phyloP scores from a whole-genome alignment of 2,797 vertebrate species.

The Poeciliopsis turneri region DNA sequence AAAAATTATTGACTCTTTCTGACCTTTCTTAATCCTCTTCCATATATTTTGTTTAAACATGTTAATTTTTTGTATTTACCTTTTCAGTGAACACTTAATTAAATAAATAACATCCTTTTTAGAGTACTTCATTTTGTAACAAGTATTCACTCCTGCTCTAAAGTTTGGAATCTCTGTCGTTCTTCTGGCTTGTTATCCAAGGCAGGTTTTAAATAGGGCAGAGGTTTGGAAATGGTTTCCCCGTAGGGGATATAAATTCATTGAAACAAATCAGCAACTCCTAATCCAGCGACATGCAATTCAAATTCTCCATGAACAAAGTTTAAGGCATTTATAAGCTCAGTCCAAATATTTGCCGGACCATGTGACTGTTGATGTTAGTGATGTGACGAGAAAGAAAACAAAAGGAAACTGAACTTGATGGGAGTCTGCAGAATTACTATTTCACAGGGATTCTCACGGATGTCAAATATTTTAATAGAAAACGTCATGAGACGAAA shows the following conservation, averaged over 20 bases:
- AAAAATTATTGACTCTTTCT: no score
- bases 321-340: background rate
- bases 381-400: background rate
- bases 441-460: slow-evolving; percentile 26
- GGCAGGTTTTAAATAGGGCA: background rate
- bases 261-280: background rate
- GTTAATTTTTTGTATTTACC: background rate
- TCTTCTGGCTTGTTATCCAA: background rate
- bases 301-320: background rate
- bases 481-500: slow-evolving; percentile 27
- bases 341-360: background rate
- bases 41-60: background rate
- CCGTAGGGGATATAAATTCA: background rate
- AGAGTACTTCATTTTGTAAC: background rate
- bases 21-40: no score
- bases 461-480: background rate
- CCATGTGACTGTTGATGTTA: background rate
- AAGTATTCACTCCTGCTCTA: background rate
- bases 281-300: background rate
- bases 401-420: slow-evolving; percentile 15
- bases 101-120: background rate
- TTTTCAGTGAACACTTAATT: background rate
- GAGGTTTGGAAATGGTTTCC: background rate
- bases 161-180: background rate
- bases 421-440: background rate